Evolutionary conservation across 2,888 invertebrate species (phyloP).

Genomic region (Altica lythri): DNA sequence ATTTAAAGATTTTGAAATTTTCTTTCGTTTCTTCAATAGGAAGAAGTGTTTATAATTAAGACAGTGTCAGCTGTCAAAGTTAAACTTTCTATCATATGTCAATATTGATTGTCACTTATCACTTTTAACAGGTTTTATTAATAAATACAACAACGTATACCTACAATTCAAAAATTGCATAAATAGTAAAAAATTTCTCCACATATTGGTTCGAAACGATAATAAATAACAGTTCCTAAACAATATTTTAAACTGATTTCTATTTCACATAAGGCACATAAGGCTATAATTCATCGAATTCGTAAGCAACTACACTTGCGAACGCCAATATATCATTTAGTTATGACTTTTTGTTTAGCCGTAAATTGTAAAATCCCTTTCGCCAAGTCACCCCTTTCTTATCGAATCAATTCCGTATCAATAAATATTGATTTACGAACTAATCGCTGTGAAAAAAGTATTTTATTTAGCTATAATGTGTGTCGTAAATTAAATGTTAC

Average conservation of each 20-base stretch:
- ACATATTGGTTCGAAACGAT: not conserved
- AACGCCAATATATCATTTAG: conserved; percentile 45
- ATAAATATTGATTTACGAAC: conserved; percentile 56
- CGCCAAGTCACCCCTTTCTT: conserved; percentile 38
- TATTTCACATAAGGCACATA: conserved; percentile 38
- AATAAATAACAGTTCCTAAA: conserved; percentile 30
- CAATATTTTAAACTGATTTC: conserved; percentile 36
- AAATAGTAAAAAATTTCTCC: not conserved
- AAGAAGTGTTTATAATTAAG: too few relatives aligned
- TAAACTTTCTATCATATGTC: too few relatives aligned
- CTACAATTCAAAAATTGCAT: too few relatives aligned
- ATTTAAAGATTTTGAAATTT: too few relatives aligned
- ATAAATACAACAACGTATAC: too few relatives aligned
- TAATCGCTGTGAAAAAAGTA: conserved; percentile 51
- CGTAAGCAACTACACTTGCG: conserved; percentile 48
- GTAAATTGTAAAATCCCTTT: conserved; percentile 51
- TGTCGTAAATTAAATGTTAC: conserved; percentile 49
- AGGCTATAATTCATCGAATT: conserved; percentile 43
- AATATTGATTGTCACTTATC: too few relatives aligned
- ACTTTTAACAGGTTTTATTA: too few relatives aligned
- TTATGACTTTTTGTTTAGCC: conserved; percentile 40
- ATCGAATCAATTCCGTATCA: conserved; percentile 51
- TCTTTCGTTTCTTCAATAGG: too few relatives aligned
- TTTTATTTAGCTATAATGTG: conserved; percentile 54
- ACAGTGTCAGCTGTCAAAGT: too few relatives aligned